These are phyloP conservation scores for Ctenicera cuprea DNA, from an alignment of 2,888 invertebrate genomes.

Conservation along the genomic window DNA sequence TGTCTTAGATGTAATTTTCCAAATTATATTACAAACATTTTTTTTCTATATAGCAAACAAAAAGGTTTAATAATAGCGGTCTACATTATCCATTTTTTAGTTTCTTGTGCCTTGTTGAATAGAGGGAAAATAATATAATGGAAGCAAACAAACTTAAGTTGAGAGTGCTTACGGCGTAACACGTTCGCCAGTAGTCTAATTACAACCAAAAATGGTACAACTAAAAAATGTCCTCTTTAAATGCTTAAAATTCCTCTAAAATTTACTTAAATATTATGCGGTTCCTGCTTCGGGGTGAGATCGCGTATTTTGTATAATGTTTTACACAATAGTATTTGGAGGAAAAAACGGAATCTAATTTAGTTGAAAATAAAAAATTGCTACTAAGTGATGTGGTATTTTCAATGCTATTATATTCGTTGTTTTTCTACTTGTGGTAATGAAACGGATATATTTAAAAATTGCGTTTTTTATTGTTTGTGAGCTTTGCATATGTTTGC, in stretches of 20 bases:
- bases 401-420: constrained; percentile 3
- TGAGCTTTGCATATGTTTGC: too few relatives aligned
- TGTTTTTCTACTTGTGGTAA: too few relatives aligned
- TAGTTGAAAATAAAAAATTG: neutral
- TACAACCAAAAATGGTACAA: constrained; percentile 27
- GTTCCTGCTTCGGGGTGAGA: constrained; percentile 30
- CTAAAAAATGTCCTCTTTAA: constrained; percentile 41
- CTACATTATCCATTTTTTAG: neutral
- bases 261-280: constrained; percentile 30
- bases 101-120: neutral
- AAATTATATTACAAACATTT: too few relatives aligned
- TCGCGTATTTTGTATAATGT: constrained; percentile 22
- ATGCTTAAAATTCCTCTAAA: constrained; percentile 31
- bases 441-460: too few relatives aligned
- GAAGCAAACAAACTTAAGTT: constrained; percentile 41
- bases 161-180: constrained; percentile 46
- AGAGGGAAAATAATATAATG: constrained; percentile 33
- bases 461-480: too few relatives aligned
- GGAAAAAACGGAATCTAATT: neutral
- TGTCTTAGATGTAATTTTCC: too few relatives aligned
- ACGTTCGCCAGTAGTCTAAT: constrained; percentile 46
- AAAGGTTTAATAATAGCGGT: too few relatives aligned
- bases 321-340: constrained; percentile 8
- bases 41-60: too few relatives aligned
- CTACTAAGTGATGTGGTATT: neutral